A percentile compares a stretch with the other conserved stretches of the same genome.
These are phyloP conservation scores for Porites lobata DNA, from an alignment of 92 coral and sea anemone genomes.

Conservation along the genomic window DNA sequence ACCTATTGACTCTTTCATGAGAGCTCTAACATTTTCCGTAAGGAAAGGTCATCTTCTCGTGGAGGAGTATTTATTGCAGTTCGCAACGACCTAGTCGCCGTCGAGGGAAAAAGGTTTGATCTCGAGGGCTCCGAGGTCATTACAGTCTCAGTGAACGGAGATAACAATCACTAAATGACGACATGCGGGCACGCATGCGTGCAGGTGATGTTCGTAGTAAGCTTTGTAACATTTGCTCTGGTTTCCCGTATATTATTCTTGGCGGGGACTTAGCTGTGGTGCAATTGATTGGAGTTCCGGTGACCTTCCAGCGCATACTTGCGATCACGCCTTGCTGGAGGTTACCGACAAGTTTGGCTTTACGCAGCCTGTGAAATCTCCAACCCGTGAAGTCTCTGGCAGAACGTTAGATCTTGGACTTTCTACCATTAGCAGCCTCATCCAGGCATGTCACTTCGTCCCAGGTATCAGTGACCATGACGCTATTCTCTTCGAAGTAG, in stretches of 20 bases:
- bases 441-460: conserved; percentile 57
- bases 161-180: too few relatives aligned
- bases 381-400: conserved; percentile 24
- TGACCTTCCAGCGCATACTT: neutral
- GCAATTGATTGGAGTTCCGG: conserved; percentile 11
- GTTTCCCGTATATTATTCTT: conserved; percentile 7
- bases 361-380: conserved; percentile 51
- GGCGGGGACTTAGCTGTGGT: neutral
- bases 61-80: conserved; percentile 47
- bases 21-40: conserved; percentile 13
- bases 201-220: neutral
- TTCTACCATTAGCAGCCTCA: conserved; percentile 51
- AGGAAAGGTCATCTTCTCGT: conserved; percentile 48
- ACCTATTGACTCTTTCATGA: neutral
- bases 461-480: conserved; percentile 59
- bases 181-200: too few relatives aligned
- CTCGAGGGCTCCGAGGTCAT: too few relatives aligned
- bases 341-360: neutral
- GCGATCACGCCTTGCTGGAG: neutral
- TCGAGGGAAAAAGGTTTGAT: too few relatives aligned
- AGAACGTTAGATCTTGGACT: conserved; percentile 56
- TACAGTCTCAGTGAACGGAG: too few relatives aligned
- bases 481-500: conserved; percentile 48
- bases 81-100: too few relatives aligned
- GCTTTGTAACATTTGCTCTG: conserved; percentile 41